These are phyloP conservation scores for Anarsia innoxiella DNA, from an alignment of 2,888 invertebrate genomes.

Conservation along the genomic window DNA sequence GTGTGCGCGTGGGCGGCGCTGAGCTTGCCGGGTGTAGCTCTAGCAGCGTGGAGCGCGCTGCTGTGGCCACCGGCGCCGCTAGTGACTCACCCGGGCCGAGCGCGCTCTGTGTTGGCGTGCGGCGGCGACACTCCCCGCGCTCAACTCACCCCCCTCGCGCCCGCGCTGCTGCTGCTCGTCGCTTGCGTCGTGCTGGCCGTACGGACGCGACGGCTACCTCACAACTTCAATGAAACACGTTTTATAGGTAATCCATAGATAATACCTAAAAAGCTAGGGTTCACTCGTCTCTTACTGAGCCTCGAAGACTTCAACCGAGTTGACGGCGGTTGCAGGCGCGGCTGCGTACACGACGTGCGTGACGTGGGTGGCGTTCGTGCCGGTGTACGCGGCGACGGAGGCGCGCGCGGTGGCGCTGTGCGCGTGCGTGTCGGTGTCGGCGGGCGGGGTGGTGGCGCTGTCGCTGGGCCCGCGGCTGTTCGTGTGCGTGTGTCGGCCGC, in stretches of 20 bases:
- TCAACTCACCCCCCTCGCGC: constrained; percentile 78
- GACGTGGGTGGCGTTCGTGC: constrained; percentile 86
- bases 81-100: constrained; percentile 63
- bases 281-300: too few relatives aligned
- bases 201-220: constrained; percentile 85
- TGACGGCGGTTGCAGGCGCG: constrained; percentile 60
- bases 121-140: constrained; percentile 42
- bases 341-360: constrained; percentile 88
- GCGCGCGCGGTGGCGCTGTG: constrained; percentile 55
- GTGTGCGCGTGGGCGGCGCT: constrained; percentile 72
- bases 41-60: constrained; percentile 77
- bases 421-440: constrained; percentile 83
- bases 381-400: constrained; percentile 73
- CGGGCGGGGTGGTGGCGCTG: constrained; percentile 81
- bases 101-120: constrained; percentile 77
- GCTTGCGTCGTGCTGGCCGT: constrained; percentile 87
- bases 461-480: constrained; percentile 86
- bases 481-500: constrained; percentile 80
- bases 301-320: not conserved
- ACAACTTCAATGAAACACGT: constrained; percentile 86
- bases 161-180: constrained; percentile 81
- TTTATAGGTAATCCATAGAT: constrained; percentile 75
- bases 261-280: too few relatives aligned
- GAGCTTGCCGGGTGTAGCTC: constrained; percentile 62
- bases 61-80: constrained; percentile 61